Evolutionary conservation across 2,113 vertebrate species (phyloP), one percentile per base, ranked within the genome.

Genomic region (Hepsetus odoe): DNA sequence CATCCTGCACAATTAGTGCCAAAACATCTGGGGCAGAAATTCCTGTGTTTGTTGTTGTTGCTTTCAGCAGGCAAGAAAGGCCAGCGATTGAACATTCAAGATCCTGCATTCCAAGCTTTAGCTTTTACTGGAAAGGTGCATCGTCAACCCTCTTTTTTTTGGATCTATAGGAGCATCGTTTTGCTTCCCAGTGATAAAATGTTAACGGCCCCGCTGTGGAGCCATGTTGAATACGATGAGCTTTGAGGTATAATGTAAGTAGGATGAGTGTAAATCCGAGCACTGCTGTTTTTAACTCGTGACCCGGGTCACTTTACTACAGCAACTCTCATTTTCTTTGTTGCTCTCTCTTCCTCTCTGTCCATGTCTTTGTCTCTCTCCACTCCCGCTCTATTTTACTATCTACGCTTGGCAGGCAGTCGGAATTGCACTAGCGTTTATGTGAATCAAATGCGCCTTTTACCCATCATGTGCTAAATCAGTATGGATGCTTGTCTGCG

Each of bases 391-490:
- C 42, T 2, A 1, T 67, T 26, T 68, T 46, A 42, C 59, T 33
- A 68, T 49, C 65, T 24, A 28, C 3, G 30, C 30, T n/a, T 32
- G 24, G 62, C 51, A 67, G 20, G 26, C 33, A 33, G 38, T 56
- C 49, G 49, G 20, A 61, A 70, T 65, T 71, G 40, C 58, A 5
- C 16, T 24, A 9, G 58, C 8, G 28, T 46, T 81, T 65, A 51
- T 65, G 40, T 76, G 66, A 76, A 76, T 24, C 59, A 44, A 26
- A 69, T 30, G 42, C 22, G 24, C 30, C 71, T 42, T 71, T 65
- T 76, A 44, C 24, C 16, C 35, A 38, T 44, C 32, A 5, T 24
- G 8, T 71, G 32, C 10, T 40, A 72, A 53, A 62, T 72, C 24
- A 8, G 59, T 66, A 38, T 22, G 67, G 51, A 8, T 9, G 38